Evolutionary conservation across 2,113 vertebrate genomes (phyloP).

Genomic region (Emydura subglobosa): DNA sequence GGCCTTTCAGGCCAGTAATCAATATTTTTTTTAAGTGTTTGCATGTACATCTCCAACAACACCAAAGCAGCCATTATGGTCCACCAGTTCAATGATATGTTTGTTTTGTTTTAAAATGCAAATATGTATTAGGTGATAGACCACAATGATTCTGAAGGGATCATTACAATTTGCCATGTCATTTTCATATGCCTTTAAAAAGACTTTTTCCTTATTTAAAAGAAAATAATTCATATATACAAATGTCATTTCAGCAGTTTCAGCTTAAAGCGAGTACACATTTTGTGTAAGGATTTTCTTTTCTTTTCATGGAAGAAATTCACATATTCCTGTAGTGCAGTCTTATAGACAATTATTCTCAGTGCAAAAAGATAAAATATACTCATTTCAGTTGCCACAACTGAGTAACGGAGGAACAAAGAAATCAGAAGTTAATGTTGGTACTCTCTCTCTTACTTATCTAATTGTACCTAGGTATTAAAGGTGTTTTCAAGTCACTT

Average conservation of each 20-base stretch:
- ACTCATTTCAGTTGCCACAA: background rate
- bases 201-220: background rate
- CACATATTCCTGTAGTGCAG: background rate
- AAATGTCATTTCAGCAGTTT: background rate
- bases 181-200: background rate
- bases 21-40: conserved; percentile 13
- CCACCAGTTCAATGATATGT: conserved; percentile 10
- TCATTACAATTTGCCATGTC: background rate
- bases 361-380: background rate
- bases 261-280: background rate
- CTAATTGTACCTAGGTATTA: conserved; percentile 4
- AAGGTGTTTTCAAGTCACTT: conserved; percentile 4
- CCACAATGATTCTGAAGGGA: conserved; percentile 12
- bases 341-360: background rate
- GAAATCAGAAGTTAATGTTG: background rate
- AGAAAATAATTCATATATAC: background rate
- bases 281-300: conserved; percentile 6
- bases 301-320: conserved; percentile 1
- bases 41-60: background rate
- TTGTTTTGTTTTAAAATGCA: conserved; percentile 34
- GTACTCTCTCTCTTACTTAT: conserved; percentile 8
- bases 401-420: background rate
- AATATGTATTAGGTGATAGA: conserved; percentile 33
- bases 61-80: conserved; percentile 26
- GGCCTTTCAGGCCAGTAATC: conserved; percentile 19